Conservation (phyloP, 2,797 vertebrate species). For the Mareca penelope region DNA sequence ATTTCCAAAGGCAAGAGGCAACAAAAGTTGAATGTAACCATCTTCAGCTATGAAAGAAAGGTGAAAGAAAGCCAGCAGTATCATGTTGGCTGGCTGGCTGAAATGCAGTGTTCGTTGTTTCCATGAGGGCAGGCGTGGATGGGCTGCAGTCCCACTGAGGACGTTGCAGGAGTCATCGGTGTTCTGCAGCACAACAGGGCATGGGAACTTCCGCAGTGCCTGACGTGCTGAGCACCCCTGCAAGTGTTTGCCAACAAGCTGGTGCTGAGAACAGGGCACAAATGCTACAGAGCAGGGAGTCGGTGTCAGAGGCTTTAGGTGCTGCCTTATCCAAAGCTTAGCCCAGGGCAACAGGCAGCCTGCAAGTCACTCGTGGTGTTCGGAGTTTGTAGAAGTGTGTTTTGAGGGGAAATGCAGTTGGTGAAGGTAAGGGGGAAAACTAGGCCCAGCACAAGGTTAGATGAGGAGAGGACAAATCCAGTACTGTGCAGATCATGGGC, state of each 20-base stretch:
- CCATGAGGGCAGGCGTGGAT: fast-evolving
- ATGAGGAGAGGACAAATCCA: background rate
- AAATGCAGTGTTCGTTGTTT: background rate
- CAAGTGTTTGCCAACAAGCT: background rate
- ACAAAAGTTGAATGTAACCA: background rate
- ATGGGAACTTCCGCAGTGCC: background rate
- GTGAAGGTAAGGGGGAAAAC: background rate
- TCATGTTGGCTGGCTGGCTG: background rate
- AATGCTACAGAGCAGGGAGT: fast-evolving
- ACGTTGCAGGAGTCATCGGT: fast-evolving
- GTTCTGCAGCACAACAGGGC: background rate
- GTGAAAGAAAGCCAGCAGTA: background rate
- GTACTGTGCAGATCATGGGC: background rate
- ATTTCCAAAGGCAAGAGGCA: background rate
- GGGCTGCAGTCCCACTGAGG: background rate
- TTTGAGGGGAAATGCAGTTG: background rate
- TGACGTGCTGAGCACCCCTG: background rate
- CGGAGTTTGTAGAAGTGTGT: background rate
- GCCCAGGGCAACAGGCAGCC: background rate
- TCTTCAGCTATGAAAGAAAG: background rate
- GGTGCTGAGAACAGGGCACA: background rate
- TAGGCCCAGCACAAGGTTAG: background rate
- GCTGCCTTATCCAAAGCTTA: background rate
- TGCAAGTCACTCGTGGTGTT: background rate
- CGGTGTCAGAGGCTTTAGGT: background rate